Conservation (phyloP, 1,140 invertebrate genomes). For the Oreohelix idahoensis region DNA sequence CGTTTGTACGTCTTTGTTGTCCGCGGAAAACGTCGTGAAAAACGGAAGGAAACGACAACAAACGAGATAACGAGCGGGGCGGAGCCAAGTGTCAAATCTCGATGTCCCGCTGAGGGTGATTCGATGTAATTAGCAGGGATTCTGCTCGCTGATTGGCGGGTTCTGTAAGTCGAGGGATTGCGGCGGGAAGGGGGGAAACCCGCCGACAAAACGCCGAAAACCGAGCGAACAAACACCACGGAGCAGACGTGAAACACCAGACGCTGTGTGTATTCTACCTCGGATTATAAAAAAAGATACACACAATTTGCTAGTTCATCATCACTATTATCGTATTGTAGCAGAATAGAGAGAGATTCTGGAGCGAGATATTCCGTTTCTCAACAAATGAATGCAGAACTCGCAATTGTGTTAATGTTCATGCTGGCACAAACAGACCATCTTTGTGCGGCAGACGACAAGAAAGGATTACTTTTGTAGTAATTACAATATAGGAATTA, state of each 20-base stretch:
- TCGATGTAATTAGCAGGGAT: conserved; percentile 33
- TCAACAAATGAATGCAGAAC: too few species aligned
- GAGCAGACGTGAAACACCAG: neutral
- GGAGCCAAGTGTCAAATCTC: conserved; percentile 33
- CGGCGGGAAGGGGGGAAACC: neutral
- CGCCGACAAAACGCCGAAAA: neutral
- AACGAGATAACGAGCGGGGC: conserved; percentile 36
- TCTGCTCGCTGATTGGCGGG: conserved; percentile 19
- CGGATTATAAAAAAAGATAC: neutral
- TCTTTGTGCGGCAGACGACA: too few species aligned
- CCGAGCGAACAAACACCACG: neutral
- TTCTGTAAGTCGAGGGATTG: neutral
- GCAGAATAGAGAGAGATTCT: too few species aligned
- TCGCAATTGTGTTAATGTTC: too few species aligned
- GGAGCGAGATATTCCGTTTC: too few species aligned
- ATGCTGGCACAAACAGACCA: too few species aligned
- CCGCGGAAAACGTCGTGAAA: neutral
- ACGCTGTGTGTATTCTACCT: neutral
- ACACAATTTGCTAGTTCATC: too few species aligned
- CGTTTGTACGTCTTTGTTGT: conserved; percentile 4
- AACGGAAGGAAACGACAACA: conserved; percentile 35
- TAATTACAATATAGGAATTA: too few species aligned
- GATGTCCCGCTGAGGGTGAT: conserved; percentile 25
- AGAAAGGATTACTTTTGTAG: too few species aligned
- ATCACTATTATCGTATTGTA: too few species aligned